Conservation (phyloP, 2,113 vertebrate species). For the Phalacrocorax brasilianus region DNA sequence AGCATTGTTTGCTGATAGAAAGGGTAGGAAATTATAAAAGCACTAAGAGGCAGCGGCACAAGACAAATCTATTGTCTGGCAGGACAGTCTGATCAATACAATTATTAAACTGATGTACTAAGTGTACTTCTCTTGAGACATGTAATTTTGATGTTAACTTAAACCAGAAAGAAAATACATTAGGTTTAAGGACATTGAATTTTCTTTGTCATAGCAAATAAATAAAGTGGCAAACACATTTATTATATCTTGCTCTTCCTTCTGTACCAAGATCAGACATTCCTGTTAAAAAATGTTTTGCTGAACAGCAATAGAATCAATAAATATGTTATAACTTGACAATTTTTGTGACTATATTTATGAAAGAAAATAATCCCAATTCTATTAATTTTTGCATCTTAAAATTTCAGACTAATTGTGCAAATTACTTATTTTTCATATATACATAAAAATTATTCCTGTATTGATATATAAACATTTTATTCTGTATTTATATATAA, state of each 20-base stretch:
- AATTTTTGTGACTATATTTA: background rate
- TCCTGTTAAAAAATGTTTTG: background rate
- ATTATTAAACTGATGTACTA: background rate
- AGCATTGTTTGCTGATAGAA: background rate
- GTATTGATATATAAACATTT: background rate
- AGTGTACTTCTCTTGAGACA: background rate
- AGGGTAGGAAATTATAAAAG: background rate
- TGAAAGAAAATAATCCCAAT: background rate
- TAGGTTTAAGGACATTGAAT: background rate
- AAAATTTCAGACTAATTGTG: background rate
- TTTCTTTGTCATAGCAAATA: slow-evolving; percentile 26
- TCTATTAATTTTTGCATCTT: background rate
- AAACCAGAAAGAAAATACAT: background rate
- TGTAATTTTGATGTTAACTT: background rate
- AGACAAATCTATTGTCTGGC: background rate
- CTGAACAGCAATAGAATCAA: background rate
- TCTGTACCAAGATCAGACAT: background rate
- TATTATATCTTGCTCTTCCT: background rate
- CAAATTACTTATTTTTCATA: background rate
- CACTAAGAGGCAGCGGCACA: background rate
- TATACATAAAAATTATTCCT: background rate
- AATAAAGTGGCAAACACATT: background rate
- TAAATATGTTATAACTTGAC: background rate
- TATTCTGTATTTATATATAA: background rate
- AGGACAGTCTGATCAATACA: background rate